Evolutionary conservation across 2,113 vertebrate species (phyloP), one percentile per base, ranked within the genome.

Genomic region (Poicephalus gulielmi): DNA sequence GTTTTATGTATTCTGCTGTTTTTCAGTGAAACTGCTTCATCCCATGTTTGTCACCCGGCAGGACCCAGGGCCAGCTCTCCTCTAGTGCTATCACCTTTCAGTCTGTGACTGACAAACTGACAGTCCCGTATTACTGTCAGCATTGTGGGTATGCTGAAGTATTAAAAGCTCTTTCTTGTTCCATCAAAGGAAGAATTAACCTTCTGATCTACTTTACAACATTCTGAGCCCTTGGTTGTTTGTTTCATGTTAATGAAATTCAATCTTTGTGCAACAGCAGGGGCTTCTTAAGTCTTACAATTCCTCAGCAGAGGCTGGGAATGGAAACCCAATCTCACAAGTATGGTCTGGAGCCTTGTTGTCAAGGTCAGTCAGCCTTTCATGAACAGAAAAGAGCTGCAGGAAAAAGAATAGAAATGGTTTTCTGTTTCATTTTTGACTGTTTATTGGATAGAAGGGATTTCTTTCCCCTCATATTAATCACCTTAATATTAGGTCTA

Each of bases 241-340:
- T 96, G 90, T 95, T 94, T 94, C 86, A 79, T 73, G 89, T 46
- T 94, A 96, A 95, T 90, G 94, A 92, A 92, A 95, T 92, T 90
- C 93, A 95, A 90, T 95, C 93, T 82, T 79, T 76, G 74, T 80
- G 77, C 67, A 37, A 70, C 63, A 85, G 67, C 57, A 76, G 67
- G 80, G 49, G 33, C 74, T 91, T 94, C 73, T 95, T 82, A 82
- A 94, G 67, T 83, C 70, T 87, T 85, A 82, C 41, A 95, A 47
- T 90, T 91, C 91, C 94, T 94, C 71, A 47, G 17, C 62, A 80
- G 78, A 70, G 41, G 60, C 75, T 74, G 82, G 71, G 92, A 95
- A 83, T 74, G 53, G 89, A 95, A 94, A 95, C 75, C 39, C 4
- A 17, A 88, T 92, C 92, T 70, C 64, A 43, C n/a, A 70, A 86